Percentiles rank a stretch among this genome's conserved stretches.
Conservation (phyloP, 2,888 invertebrate genomes). For the Griposia aprilina region DNA sequence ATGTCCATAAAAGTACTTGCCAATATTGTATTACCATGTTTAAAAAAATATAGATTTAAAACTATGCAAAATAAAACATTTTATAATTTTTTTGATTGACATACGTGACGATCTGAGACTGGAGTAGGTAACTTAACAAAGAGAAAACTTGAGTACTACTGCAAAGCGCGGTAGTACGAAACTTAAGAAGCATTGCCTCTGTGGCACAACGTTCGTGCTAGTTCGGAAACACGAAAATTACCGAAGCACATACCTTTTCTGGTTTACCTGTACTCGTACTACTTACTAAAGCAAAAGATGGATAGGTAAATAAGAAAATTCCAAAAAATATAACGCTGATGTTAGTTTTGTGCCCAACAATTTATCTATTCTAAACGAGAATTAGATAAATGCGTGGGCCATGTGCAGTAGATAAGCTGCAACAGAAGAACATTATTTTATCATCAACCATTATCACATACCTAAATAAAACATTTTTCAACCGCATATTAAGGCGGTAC, state of each 20-base stretch:
- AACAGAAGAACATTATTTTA: conserved; percentile 11
- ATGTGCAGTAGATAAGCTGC: neutral
- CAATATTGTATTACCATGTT: too few relatives aligned
- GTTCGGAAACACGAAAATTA: neutral
- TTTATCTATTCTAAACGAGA: neutral
- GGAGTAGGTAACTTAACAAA: neutral
- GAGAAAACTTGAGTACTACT: neutral
- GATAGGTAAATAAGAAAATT: neutral
- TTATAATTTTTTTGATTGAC: too few relatives aligned
- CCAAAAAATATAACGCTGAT: neutral
- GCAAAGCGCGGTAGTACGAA: too few relatives aligned
- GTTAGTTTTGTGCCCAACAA: neutral
- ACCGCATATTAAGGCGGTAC: neutral
- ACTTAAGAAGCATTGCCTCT: neutral
- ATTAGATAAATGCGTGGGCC: conserved; percentile 2
- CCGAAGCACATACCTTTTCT: neutral
- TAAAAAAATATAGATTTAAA: too few relatives aligned
- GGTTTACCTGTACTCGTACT: neutral
- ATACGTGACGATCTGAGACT: neutral
- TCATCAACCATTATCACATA: conserved; percentile 44
- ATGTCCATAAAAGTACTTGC: too few relatives aligned
- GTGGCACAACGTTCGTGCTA: neutral
- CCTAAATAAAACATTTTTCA: conserved; percentile 23
- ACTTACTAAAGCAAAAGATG: neutral
- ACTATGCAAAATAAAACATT: too few relatives aligned